Base-by-base conservation (phyloP, 2,888 invertebrate species). In the Stomorhina lunata region DNA sequence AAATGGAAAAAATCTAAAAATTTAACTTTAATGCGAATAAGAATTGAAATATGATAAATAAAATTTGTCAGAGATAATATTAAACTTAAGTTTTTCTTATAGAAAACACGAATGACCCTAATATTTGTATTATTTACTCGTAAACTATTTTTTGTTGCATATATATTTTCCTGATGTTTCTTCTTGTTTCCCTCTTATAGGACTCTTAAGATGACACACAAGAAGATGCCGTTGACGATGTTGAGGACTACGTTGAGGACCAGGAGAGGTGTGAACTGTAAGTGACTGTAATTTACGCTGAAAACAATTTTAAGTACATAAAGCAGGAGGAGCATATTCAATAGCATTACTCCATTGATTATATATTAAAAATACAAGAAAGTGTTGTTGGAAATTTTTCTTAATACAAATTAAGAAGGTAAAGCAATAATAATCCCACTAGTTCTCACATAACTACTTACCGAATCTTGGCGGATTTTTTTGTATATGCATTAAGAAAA, bases 341-440 rank as follows among this genome's bases (percentile, higher is more conserved):
- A n/a, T n/a, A n/a, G n/a, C 29, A 40, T 32, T 12, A 17, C 12
- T 10, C n/a, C 63, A 80, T 80, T 80, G 72, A 80, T 69, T 69
- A 53, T 50, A 63, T 66, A 29, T 12, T n/a, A 20, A 48, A 34
- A 43, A 37, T 32, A 43, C 32, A 57, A 48, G 37, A 65, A 71
- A 32, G 22, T 55, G 10, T 63, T 43, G 6, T 9, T 2, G 29
- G 10, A 37, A 55, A 50, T 15, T 37, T 37, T 27, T 12, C 17
- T 73, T n/a, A 43, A 32, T 12, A 73, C 9, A 48, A 45, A 48
- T 59, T 71, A 48, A 48, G 25, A 43, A 15, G 27, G 27, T 43
- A 29, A 40, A 37, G 55, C 27, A 27, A 43, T 69, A 43, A 55
- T 22, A 59, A 15, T 53, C 55, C 37, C 6, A 20, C 15, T 2